Percentiles rank a stretch among this genome's conserved stretches.
phyloP scores from a whole-genome alignment of 2,888 invertebrate species.

The Callimorpha dominula region DNA sequence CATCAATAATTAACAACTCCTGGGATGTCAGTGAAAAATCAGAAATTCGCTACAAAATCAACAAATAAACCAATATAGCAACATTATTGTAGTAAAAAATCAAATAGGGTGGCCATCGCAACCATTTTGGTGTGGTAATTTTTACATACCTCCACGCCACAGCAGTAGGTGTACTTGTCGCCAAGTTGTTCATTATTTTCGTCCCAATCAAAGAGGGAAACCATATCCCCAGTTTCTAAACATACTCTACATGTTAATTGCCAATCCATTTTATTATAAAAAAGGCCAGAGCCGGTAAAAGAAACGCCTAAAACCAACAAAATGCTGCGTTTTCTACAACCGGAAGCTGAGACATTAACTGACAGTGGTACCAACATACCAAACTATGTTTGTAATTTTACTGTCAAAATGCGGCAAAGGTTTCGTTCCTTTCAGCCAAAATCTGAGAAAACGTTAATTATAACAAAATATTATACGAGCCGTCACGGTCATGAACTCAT shows the following conservation, averaged over 20 bases:
- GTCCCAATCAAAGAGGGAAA: slow-evolving; percentile 85
- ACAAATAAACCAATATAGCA: slow-evolving; percentile 82
- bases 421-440: slow-evolving; percentile 25
- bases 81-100: slow-evolving; percentile 82
- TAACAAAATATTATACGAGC: not conserved
- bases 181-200: slow-evolving; percentile 86
- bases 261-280: slow-evolving; percentile 80
- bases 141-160: slow-evolving; percentile 83
- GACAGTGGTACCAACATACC: slow-evolving; percentile 65
- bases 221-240: slow-evolving; percentile 83
- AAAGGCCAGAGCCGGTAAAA: slow-evolving; percentile 40
- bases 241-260: slow-evolving; percentile 85
- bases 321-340: slow-evolving; percentile 63
- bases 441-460: too few species aligned
- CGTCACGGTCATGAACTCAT: too few species aligned
- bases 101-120: slow-evolving; percentile 86
- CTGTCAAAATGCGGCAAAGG: slow-evolving; percentile 13
- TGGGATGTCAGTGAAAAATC: slow-evolving; percentile 83
- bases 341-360: slow-evolving; percentile 63
- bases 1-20: slow-evolving; percentile 41
- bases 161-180: slow-evolving; percentile 82
- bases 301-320: slow-evolving; percentile 56
- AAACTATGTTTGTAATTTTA: not conserved
- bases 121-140: slow-evolving; percentile 84
- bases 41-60: slow-evolving; percentile 66